Conservation (phyloP, 2,797 vertebrate species). For the Clarias laeviceps region DNA sequence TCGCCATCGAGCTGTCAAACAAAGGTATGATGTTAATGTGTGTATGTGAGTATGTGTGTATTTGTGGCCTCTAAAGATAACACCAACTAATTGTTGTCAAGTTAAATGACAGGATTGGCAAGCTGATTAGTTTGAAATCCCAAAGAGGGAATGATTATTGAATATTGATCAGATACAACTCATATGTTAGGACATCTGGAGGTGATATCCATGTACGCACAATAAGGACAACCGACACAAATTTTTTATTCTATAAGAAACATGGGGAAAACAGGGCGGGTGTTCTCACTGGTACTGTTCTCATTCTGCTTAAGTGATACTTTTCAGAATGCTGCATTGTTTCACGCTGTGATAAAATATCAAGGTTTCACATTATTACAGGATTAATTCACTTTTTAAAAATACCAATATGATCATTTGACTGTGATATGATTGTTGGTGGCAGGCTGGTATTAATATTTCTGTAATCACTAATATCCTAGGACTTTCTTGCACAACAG, state of each 20-base stretch:
- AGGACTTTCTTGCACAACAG: not conserved
- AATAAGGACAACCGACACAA: not conserved
- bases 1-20: conserved; percentile 70
- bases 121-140: conserved; percentile 10
- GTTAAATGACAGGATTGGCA: conserved; percentile 4
- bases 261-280: not conserved
- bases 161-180: conserved; percentile 33
- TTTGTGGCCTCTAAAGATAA: not conserved
- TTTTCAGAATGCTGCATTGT: too few relatives aligned
- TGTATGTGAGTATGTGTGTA: conserved; percentile 15
- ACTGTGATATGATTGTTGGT: not conserved
- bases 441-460: not conserved
- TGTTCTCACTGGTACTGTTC: not conserved
- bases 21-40: conserved; percentile 66
- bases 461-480: not conserved
- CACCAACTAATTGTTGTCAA: conserved; percentile 6
- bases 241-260: not conserved
- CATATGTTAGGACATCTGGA: not conserved
- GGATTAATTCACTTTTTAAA: not conserved
- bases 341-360: not conserved
- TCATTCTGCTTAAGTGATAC: not conserved
- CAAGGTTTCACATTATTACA: not conserved
- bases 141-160: conserved; percentile 24
- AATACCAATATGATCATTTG: not conserved
- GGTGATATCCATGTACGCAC: not conserved